These are phyloP conservation scores for Clepsis dumicolana DNA, from an alignment of 2,888 invertebrate genomes.

Conservation along the genomic window DNA sequence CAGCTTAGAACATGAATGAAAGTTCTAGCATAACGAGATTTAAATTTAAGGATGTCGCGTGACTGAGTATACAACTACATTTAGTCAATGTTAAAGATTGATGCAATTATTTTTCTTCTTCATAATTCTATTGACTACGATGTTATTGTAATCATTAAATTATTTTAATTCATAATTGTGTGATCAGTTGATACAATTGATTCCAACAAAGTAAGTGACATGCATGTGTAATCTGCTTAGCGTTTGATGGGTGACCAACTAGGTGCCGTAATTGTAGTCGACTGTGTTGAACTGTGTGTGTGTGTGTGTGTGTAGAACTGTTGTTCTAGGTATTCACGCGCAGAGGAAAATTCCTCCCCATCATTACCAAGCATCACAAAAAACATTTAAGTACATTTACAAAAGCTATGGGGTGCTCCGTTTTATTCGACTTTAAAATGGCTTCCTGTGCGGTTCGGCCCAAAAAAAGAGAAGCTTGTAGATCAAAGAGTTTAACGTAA, in stretches of 20 bases:
- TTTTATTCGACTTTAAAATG: constrained; percentile 31
- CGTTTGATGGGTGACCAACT: too few relatives aligned
- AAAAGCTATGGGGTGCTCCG: constrained; percentile 9
- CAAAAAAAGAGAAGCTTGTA: constrained; percentile 22
- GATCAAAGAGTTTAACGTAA: constrained; percentile 24
- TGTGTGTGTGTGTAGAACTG: too few relatives aligned
- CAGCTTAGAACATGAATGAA: constrained; percentile 29
- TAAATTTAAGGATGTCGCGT: neutral
- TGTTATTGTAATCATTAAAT: too few relatives aligned
- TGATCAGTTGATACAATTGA: too few relatives aligned
- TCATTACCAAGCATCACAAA: constrained; percentile 40
- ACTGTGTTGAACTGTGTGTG: too few relatives aligned
- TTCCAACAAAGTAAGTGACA: too few relatives aligned
- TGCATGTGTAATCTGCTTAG: too few relatives aligned
- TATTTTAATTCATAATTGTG: too few relatives aligned
- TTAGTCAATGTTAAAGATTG: neutral
- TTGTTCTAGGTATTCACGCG: constrained; percentile 12
- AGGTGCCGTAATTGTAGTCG: constrained; percentile 14
- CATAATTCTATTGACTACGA: too few relatives aligned
- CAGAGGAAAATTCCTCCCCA: constrained; percentile 31
- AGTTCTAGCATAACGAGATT: constrained; percentile 29
- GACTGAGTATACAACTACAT: neutral
- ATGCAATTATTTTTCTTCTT: too few relatives aligned
- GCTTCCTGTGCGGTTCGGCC: constrained; percentile 14
- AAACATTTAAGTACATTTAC: constrained; percentile 41